phyloP scores from a whole-genome alignment of 2,797 vertebrate genomes.

The Nannoperca australis region DNA sequence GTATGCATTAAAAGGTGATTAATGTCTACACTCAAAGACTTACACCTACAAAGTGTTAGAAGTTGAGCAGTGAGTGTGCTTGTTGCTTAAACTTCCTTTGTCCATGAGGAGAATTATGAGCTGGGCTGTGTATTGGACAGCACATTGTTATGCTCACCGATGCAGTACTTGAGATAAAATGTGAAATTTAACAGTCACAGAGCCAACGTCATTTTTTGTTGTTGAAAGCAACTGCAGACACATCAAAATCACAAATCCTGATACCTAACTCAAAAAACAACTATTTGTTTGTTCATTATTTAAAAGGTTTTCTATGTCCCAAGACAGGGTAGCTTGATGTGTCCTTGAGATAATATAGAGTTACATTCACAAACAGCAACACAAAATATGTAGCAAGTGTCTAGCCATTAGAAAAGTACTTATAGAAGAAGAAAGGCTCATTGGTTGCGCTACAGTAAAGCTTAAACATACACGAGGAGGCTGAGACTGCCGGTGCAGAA shows the following conservation, averaged over 20 bases:
- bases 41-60: too few relatives aligned
- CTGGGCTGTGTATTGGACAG: constrained; percentile 11
- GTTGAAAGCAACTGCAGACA: constrained; percentile 3
- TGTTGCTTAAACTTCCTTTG: neutral
- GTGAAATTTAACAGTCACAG: constrained; percentile 14
- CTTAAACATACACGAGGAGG: neutral
- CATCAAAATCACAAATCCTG: neutral
- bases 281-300: neutral
- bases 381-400: neutral
- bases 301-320: neutral
- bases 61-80: too few relatives aligned
- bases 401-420: neutral
- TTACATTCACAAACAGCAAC: neutral
- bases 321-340: neutral
- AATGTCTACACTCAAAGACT: neutral
- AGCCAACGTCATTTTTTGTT: neutral
- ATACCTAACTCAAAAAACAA: neutral
- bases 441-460: constrained; percentile 1
- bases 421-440: neutral
- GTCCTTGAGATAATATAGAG: neutral
- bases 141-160: constrained; percentile 24
- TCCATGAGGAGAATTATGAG: constrained; percentile 17
- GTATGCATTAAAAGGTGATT: neutral
- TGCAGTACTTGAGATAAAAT: constrained; percentile 21
- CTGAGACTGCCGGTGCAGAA: neutral